Percentiles rank a stretch among this genome's conserved stretches.
Evolutionary conservation across 2,888 invertebrate species (phyloP).

Genomic region (Paralinhomoeus sp.): DNA sequence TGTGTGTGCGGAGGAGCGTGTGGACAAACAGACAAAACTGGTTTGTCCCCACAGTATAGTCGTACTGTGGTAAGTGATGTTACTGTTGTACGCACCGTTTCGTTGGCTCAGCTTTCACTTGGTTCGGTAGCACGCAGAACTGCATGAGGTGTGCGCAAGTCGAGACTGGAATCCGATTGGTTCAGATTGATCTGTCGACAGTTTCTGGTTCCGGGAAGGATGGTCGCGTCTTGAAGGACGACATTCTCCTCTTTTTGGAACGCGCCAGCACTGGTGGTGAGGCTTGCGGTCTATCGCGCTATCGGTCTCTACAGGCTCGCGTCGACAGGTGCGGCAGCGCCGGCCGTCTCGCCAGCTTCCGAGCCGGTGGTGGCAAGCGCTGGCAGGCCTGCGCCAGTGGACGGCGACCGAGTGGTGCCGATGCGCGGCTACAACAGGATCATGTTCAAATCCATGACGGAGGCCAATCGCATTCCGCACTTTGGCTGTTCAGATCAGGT

Average conservation of each 20-base stretch:
- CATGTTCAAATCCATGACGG: slow-evolving; percentile 89
- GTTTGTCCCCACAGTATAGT: too few species aligned
- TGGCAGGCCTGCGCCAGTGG: neutral
- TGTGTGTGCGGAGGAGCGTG: too few species aligned
- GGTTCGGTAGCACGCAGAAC: too few species aligned
- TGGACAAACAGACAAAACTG: too few species aligned
- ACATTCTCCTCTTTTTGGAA: slow-evolving; percentile 35
- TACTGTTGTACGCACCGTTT: too few species aligned
- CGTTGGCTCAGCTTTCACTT: too few species aligned
- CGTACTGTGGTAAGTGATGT: too few species aligned
- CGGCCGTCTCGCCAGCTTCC: neutral
- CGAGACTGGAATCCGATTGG: too few species aligned
- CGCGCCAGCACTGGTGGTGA: too few species aligned
- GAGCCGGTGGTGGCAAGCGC: neutral
- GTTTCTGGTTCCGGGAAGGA: slow-evolving; percentile 59
- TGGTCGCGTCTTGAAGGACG: slow-evolving; percentile 81
- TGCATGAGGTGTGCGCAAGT: too few species aligned
- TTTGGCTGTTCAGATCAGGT: slow-evolving; percentile 83
- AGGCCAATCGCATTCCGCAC: slow-evolving; percentile 34
- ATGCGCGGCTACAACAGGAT: slow-evolving; percentile 40
- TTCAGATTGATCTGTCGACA: slow-evolving; percentile 42
- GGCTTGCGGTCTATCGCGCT: too few species aligned
- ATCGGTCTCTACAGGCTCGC: too few species aligned
- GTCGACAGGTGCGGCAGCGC: neutral
- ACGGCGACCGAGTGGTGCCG: slow-evolving; percentile 15